phyloP scores from a whole-genome alignment of 2,888 invertebrate species.

The Scaptodrosophila latifasciaeformis region DNA sequence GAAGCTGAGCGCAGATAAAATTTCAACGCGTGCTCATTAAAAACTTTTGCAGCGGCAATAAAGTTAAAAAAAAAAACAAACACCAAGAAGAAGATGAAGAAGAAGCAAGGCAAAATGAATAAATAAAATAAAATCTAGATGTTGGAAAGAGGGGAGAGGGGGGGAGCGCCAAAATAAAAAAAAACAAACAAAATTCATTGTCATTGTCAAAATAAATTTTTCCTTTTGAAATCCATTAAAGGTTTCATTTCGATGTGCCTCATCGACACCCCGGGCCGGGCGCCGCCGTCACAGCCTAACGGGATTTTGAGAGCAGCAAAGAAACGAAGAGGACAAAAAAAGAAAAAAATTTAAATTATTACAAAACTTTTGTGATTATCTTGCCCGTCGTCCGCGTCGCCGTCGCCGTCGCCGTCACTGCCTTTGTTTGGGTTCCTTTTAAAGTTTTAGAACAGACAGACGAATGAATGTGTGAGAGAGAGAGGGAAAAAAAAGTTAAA shows the following conservation, averaged over 20 bases:
- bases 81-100: constrained; percentile 8
- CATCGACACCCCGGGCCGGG: no score
- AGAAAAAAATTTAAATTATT: constrained; percentile 50
- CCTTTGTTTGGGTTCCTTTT: neutral
- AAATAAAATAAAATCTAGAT: constrained; percentile 1
- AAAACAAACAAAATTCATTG: constrained; percentile 48
- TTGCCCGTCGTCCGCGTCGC: constrained; percentile 18
- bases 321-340: constrained; percentile 21
- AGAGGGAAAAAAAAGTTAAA: constrained; percentile 23
- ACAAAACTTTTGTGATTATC: constrained; percentile 55
- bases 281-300: neutral
- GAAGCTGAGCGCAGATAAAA: constrained; percentile 37
- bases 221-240: constrained; percentile 56
- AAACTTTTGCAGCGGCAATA: constrained; percentile 48
- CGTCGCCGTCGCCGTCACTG: neutral
- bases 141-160: constrained; percentile 5
- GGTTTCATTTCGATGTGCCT: constrained; percentile 50
- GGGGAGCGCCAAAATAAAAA: neutral
- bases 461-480: constrained; percentile 4
- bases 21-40: constrained; percentile 53
- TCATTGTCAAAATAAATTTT: constrained; percentile 60
- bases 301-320: neutral
- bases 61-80: constrained; percentile 22
- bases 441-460: neutral
- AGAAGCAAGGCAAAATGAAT: constrained; percentile 1